Percentiles rank a stretch among this genome's conserved stretches.
Evolutionary conservation across 2,888 invertebrate species (phyloP).

Genomic region (Plutella xylostella): DNA sequence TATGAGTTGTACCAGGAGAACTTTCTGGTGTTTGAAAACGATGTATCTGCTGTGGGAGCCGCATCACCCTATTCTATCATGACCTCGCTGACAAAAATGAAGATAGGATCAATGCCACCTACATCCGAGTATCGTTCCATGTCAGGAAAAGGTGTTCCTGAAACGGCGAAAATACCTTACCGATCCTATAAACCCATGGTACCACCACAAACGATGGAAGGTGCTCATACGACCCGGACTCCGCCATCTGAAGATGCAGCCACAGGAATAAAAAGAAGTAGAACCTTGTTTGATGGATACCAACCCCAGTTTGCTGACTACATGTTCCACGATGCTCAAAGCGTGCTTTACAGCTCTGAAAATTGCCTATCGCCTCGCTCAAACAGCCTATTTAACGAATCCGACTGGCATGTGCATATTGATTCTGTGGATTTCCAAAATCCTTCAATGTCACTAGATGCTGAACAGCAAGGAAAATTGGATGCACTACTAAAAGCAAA

Average conservation of each 20-base stretch:
- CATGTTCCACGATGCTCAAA: neutral
- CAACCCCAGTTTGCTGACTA: neutral
- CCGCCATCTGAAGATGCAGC: too few relatives aligned
- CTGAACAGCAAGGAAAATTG: neutral
- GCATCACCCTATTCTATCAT: too few relatives aligned
- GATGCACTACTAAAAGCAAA: neutral
- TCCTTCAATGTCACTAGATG: too few relatives aligned
- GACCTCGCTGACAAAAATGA: too few relatives aligned
- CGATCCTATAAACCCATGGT: too few relatives aligned
- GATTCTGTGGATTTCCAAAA: neutral
- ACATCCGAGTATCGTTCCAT: too few relatives aligned
- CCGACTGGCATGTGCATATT: neutral
- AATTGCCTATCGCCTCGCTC: neutral
- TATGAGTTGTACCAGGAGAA: conserved; percentile 13
- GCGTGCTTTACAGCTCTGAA: neutral
- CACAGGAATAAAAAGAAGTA: neutral
- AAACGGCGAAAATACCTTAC: too few relatives aligned
- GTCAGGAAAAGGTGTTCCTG: too few relatives aligned
- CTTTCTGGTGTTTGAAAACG: neutral
- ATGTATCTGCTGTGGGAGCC: too few relatives aligned
- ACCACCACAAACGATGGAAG: too few relatives aligned
- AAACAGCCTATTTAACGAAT: neutral
- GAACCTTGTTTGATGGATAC: conserved; percentile 3
- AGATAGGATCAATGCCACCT: too few relatives aligned
- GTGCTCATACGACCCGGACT: too few relatives aligned